These are phyloP conservation scores for Eledona agricola DNA, from an alignment of 2,888 invertebrate species.

Conservation along the genomic window DNA sequence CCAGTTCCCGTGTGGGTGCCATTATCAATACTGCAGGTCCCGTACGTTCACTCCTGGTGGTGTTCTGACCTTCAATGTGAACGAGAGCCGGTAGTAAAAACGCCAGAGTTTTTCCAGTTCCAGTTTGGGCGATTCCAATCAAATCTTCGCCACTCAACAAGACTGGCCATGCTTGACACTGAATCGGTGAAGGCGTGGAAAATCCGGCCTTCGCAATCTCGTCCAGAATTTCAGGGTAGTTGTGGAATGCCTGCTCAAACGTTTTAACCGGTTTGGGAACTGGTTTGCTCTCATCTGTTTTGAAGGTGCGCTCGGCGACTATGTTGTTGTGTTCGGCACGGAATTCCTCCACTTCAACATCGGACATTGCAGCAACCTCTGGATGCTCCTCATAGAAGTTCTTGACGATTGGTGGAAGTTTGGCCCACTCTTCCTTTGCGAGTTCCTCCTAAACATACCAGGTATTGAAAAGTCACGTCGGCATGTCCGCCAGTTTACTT, in stretches of 20 bases:
- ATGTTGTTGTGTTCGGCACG: conserved; percentile 76
- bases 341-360: conserved; percentile 71
- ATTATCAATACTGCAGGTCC: conserved; percentile 90
- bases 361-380: conserved; percentile 71
- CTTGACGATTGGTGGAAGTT: conserved; percentile 76
- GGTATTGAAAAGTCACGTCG: too few relatives aligned
- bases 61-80: conserved; percentile 87
- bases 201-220: conserved; percentile 87
- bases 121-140: conserved; percentile 96
- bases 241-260: conserved; percentile 84
- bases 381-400: conserved; percentile 85
- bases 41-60: conserved; percentile 73
- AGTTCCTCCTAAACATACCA: conserved; percentile 62
- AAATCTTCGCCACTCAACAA: conserved; percentile 89
- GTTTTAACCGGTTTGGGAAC: conserved; percentile 81
- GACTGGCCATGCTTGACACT: conserved; percentile 95
- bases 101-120: conserved; percentile 93
- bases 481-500: neutral
- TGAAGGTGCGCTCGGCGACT: conserved; percentile 73
- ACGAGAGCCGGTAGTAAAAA: conserved; percentile 92
- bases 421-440: conserved; percentile 70
- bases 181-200: conserved; percentile 86
- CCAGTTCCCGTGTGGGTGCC: conserved; percentile 93
- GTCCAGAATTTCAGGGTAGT: conserved; percentile 83
- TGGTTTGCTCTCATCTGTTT: conserved; percentile 53